phyloP scores from a whole-genome alignment of 2,113 vertebrate genomes.

The Pionites leucogaster region DNA sequence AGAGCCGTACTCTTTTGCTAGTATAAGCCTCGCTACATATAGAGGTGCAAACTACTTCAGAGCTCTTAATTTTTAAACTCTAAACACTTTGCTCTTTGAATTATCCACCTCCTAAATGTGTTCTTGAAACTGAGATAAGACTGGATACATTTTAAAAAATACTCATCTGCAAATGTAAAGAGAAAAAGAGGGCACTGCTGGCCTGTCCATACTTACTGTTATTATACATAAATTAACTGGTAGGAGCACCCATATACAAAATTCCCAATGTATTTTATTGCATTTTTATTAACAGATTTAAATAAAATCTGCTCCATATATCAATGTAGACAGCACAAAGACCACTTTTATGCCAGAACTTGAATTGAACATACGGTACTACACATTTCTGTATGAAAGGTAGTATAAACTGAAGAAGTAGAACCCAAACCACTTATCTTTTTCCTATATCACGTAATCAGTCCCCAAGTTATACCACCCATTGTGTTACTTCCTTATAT shows the following conservation, averaged over 20 bases:
- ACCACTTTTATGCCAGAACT: neutral
- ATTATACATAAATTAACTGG: neutral
- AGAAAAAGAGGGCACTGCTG: neutral
- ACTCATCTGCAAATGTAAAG: neutral
- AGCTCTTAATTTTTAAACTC: neutral
- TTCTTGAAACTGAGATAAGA: neutral
- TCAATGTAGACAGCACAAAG: neutral
- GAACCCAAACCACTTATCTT: neutral
- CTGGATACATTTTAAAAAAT: neutral
- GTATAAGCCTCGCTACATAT: neutral
- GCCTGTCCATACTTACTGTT: neutral
- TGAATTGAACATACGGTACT: neutral
- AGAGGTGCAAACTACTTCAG: neutral
- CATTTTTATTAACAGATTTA: neutral
- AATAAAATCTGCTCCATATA: neutral
- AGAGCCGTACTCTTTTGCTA: neutral
- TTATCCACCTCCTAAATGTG: neutral
- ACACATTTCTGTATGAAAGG: neutral
- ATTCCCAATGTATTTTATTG: neutral
- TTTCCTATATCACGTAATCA: neutral
- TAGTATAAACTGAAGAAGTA: neutral
- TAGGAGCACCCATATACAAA: neutral
- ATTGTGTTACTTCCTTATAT: conserved; percentile 46
- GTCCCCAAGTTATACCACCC: conserved; percentile 18
- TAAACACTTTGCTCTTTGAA: neutral